Evolutionary conservation across 2,113 vertebrate species (phyloP), one percentile per base, ranked within the genome.

Genomic region (Perccottus glenii): DNA sequence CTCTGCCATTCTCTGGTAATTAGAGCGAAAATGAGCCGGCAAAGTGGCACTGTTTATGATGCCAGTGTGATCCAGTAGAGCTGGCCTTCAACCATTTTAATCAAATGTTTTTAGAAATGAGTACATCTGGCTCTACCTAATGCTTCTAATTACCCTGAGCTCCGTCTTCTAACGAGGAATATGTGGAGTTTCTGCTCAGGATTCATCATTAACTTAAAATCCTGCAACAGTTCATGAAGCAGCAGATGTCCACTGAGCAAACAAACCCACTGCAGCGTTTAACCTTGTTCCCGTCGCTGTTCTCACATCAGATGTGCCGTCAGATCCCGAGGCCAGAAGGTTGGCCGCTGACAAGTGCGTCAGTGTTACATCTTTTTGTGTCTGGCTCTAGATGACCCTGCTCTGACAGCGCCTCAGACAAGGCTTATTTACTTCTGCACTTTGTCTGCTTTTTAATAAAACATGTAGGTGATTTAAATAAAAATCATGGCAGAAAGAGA

Each of bases 291-390:
- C 11, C 33, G 1, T 32, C 49, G 14, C 55, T 35, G 10, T 70
- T 78, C 65, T 68, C 76, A 82, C 70, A 60, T 82, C 63, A 0
- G 64, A 77, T 72, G 78, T 81, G 78, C 33, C 38, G 44, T 55
- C 40, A 52, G 75, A 81, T 33, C 66, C 67, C 0, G 11, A 14
- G 65, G 75, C 46, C 35, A 15, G 38, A 38, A 51, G 49, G 51
- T 70, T 56, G 50, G 61, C 15, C 58, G 43, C 59, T 58, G 19
- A 60, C 66, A 45, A 58, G 40, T 5, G 46, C 11, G 27, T 38
- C n/a, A 51, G 50, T 27, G 62, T 60, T 60, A n/a, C 48, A 63
- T 69, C 4, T 55, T 36, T 63, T 6, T 45, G 46, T 56, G 50
- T 69, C 35, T 40, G 38, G 9, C 15, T 61, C n/a, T 16, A 4